Conservation (phyloP, 2,888 invertebrate species). For the Lysandra bellargus region DNA sequence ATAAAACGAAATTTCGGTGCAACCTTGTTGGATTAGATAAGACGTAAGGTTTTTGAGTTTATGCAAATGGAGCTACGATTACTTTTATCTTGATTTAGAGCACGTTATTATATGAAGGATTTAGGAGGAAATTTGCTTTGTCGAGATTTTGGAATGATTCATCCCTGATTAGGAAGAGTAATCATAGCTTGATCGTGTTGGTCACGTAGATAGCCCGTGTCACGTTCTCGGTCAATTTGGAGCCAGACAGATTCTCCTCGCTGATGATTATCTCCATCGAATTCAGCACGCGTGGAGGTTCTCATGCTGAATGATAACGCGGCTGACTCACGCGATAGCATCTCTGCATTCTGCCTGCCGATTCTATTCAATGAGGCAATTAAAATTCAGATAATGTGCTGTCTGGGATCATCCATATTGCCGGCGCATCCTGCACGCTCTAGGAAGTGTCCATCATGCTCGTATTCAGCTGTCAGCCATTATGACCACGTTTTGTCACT, state of each 20-base stretch:
- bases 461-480: constrained; percentile 35
- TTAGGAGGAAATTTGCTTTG: neutral
- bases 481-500: constrained; percentile 20
- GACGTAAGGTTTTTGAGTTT: neutral
- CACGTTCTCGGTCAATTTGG: neutral
- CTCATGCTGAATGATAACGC: constrained; percentile 21
- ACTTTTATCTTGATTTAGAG: neutral
- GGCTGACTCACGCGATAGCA: constrained; percentile 56
- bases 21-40: constrained; percentile 16
- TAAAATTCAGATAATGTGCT: constrained; percentile 70
- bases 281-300: constrained; percentile 26
- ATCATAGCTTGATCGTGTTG: neutral
- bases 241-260: neutral
- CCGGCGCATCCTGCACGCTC: constrained; percentile 69
- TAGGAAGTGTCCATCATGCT: constrained; percentile 61
- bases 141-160: neutral
- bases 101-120: constrained; percentile 2
- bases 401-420: constrained; percentile 73
- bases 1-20: constrained; percentile 9
- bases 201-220: neutral
- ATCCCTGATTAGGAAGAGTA: neutral
- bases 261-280: neutral
- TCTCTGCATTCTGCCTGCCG: constrained; percentile 63
- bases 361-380: constrained; percentile 72
- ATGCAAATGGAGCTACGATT: neutral